phyloP scores from a whole-genome alignment of 2,888 invertebrate genomes.

The Beris morrisii region DNA sequence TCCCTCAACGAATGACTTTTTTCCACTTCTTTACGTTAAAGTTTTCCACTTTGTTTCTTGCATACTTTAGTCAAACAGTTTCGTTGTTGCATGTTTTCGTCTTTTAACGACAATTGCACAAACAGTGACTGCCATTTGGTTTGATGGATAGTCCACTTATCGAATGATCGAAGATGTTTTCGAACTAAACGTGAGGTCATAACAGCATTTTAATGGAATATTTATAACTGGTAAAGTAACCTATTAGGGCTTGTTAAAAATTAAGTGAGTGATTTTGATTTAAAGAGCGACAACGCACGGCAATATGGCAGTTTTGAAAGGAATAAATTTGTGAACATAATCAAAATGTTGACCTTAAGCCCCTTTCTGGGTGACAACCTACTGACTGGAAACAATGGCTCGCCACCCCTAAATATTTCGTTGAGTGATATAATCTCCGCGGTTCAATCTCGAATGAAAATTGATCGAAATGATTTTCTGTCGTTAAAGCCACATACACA shows the following conservation, averaged over 20 bases:
- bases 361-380: background rate
- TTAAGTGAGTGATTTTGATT: too few relatives aligned
- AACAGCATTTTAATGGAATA: background rate
- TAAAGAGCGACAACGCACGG: too few relatives aligned
- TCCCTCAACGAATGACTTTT: too few relatives aligned
- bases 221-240: too few relatives aligned
- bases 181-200: slow-evolving; percentile 13
- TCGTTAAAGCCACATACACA: slow-evolving; percentile 12
- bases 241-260: too few relatives aligned
- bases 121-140: slow-evolving; percentile 12
- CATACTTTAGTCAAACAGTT: too few relatives aligned
- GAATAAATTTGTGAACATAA: too few relatives aligned
- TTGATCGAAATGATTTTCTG: slow-evolving; percentile 29
- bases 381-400: background rate
- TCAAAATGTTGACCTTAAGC: too few relatives aligned
- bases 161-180: slow-evolving; percentile 20
- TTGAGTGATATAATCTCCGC: slow-evolving; percentile 20
- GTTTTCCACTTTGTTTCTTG: too few relatives aligned
- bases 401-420: background rate
- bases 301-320: too few relatives aligned
- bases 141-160: slow-evolving; percentile 31
- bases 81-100: too few relatives aligned
- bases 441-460: slow-evolving; percentile 20
- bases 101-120: slow-evolving; percentile 9
- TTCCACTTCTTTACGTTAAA: too few relatives aligned